A percentile compares a stretch with the other conserved stretches of the same genome.
Conservation (phyloP, 2,113 vertebrate species). For the Gadus macrocephalus region DNA sequence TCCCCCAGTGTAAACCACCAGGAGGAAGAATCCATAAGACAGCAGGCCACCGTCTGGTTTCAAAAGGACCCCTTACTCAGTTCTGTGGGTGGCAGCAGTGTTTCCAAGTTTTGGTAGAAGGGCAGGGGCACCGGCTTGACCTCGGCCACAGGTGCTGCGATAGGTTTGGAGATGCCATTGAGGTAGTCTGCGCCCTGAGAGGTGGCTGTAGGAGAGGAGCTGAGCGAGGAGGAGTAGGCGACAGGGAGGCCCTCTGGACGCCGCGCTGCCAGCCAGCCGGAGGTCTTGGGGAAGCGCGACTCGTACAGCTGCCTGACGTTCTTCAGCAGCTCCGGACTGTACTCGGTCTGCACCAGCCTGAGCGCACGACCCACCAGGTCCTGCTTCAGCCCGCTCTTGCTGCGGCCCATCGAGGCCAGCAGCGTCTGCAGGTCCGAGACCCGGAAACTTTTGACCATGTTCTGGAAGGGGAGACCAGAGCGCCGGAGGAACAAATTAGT, state of each 20-base stretch:
- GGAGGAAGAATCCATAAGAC: too few relatives aligned
- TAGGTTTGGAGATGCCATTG: conserved; percentile 85
- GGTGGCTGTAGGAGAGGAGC: conserved; percentile 70
- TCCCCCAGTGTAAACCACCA: too few relatives aligned
- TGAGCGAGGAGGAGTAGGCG: conserved; percentile 72
- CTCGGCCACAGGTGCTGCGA: conserved; percentile 74
- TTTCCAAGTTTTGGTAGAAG: conserved; percentile 94
- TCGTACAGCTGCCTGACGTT: conserved; percentile 97
- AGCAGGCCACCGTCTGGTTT: neutral
- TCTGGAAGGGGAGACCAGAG: conserved; percentile 67
- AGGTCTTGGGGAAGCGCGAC: conserved; percentile 88
- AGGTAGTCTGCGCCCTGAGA: conserved; percentile 88
- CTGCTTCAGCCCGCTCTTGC: conserved; percentile 98
- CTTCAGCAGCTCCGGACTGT: conserved; percentile 95
- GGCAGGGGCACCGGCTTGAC: conserved; percentile 90
- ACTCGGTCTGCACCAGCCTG: conserved; percentile 94
- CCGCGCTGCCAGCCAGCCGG: conserved; percentile 62
- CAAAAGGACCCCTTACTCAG: conserved; percentile 75
- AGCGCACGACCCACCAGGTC: conserved; percentile 93
- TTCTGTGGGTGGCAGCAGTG: conserved; percentile 89
- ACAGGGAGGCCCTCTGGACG: conserved; percentile 79
- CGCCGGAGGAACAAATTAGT: conserved; percentile 10
- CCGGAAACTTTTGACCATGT: conserved; percentile 99
- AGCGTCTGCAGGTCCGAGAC: conserved; percentile 98
- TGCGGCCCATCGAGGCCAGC: conserved; percentile 95